phyloP scores from a whole-genome alignment of 2,113 vertebrate genomes.

The Arothron firmamentum region DNA sequence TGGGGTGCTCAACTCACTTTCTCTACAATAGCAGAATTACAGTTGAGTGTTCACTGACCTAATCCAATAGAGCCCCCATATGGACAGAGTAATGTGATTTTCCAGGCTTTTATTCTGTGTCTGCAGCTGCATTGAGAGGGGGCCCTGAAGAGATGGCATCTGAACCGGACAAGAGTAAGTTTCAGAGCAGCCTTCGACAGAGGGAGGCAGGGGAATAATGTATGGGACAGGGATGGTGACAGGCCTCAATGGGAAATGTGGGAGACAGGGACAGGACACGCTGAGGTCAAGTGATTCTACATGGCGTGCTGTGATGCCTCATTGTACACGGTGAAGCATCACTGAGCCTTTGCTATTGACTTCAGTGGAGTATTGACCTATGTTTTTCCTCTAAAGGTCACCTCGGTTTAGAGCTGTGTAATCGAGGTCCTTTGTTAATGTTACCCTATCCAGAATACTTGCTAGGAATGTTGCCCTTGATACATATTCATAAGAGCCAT shows the following conservation, averaged over 20 bases:
- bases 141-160: slow-evolving; percentile 58
- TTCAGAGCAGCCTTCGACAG: not conserved
- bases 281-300: slow-evolving; percentile 39
- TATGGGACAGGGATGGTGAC: slow-evolving; percentile 20
- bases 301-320: not conserved
- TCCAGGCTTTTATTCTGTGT: slow-evolving; percentile 67
- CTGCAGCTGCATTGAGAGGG: slow-evolving; percentile 62
- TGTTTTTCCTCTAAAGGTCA: slow-evolving; percentile 12
- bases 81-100: slow-evolving; percentile 71
- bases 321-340: slow-evolving; percentile 19
- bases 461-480: slow-evolving; percentile 5
- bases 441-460: not conserved
- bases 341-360: slow-evolving; percentile 21
- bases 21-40: slow-evolving; percentile 65
- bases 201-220: slow-evolving; percentile 38
- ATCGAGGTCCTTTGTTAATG: not conserved
- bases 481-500: slow-evolving; percentile 4
- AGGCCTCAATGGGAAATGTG: no score
- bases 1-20: slow-evolving; percentile 58
- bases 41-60: slow-evolving; percentile 66
- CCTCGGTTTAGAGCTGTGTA: slow-evolving; percentile 16
- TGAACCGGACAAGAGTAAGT: slow-evolving; percentile 21
- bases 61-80: slow-evolving; percentile 70
- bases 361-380: slow-evolving; percentile 9
- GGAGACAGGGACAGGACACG: slow-evolving; percentile 14